These are phyloP conservation scores for Caenorhabditis sulstoni DNA, from an alignment of 2,888 invertebrate genomes.

Conservation along the genomic window DNA sequence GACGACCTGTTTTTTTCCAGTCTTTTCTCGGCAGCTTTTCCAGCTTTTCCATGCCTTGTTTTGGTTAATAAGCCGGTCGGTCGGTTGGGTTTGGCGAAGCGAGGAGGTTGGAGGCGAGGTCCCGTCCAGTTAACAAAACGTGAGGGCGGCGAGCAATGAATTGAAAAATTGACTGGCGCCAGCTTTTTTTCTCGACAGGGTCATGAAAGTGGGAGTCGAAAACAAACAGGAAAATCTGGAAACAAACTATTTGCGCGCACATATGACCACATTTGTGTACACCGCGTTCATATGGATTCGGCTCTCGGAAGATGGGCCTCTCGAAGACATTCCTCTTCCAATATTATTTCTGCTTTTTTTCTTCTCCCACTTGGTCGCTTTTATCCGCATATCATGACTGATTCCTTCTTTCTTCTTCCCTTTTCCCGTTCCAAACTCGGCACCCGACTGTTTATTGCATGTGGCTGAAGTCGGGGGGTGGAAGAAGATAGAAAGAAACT, in stretches of 20 bases:
- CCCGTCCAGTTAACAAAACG: constrained; percentile 34
- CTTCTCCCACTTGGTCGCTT: constrained; percentile 18
- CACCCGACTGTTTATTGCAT: constrained; percentile 19
- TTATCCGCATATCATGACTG: constrained; percentile 37
- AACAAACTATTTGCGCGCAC: constrained; percentile 41
- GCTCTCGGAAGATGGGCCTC: constrained; percentile 6
- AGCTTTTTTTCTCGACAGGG: constrained; percentile 4
- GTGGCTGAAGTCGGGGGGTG: neutral
- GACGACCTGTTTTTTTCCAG: neutral
- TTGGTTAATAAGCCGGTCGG: constrained; percentile 40
- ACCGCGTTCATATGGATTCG: constrained; percentile 26
- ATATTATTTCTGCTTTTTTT: constrained; percentile 29
- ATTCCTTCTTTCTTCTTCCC: constrained; percentile 13
- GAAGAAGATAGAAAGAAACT: too few species aligned
- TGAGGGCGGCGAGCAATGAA: constrained; percentile 36
- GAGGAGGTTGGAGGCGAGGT: too few species aligned
- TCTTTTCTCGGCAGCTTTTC: constrained; percentile 7
- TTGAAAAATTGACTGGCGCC: constrained; percentile 39
- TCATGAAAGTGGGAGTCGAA: constrained; percentile 18
- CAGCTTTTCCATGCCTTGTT: too few species aligned
- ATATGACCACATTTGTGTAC: constrained; percentile 15
- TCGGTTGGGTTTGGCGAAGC: neutral
- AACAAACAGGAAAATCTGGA: constrained; percentile 50
- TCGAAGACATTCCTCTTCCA: constrained; percentile 15
- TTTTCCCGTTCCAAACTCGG: neutral